Base-by-base conservation (phyloP, 2,888 invertebrate genomes). In the Griposia aprilina region DNA sequence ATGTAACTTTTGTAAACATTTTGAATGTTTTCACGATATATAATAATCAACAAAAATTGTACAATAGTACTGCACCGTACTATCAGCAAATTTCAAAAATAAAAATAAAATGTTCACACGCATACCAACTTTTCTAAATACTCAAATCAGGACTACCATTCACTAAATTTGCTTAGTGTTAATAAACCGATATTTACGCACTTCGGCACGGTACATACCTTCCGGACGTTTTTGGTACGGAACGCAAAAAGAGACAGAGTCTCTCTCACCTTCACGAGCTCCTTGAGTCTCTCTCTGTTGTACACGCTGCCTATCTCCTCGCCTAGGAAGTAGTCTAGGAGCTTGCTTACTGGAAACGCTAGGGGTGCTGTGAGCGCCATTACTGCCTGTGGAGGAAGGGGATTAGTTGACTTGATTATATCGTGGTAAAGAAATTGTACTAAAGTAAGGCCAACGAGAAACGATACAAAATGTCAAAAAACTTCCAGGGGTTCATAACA, bases 251-350 rank as follows among this genome's bases (percentile, higher is more conserved):
- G 97, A 74, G 71, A 81, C 62, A 84, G 57, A 0, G 85, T 84
- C 87, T 84, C 84, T 13, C 87, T 76, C 85, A 99, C 99, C 97
- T 98, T 98, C 71, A 99, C 98, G 62, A 99, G 97, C 92, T 99
- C 99, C 96, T 99, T 99, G 41, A 99, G 97, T 68, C 99, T 97
- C 93, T 99, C 99, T 76, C 99, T 97, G 93, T 99, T 99, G 96
- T 99, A 99, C 0, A 99, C 99, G 93, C 98, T 99, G 75, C 99
- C 99, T 83, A 99, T 99, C 97, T 99, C 99, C 94, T 99, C 99
- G 7, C 99, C 99, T n/a, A 99, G 97, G 87, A 99, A 96, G 87
- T 97, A 97, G 95, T 99, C 99, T 90, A 99, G 96, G 52, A 99
- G 93, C 90, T 98, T 98, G 91, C 99, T 99, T 83, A 99, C 98